phyloP scores from a whole-genome alignment of 2,113 vertebrate species.

The Ictalurus punctatus region DNA sequence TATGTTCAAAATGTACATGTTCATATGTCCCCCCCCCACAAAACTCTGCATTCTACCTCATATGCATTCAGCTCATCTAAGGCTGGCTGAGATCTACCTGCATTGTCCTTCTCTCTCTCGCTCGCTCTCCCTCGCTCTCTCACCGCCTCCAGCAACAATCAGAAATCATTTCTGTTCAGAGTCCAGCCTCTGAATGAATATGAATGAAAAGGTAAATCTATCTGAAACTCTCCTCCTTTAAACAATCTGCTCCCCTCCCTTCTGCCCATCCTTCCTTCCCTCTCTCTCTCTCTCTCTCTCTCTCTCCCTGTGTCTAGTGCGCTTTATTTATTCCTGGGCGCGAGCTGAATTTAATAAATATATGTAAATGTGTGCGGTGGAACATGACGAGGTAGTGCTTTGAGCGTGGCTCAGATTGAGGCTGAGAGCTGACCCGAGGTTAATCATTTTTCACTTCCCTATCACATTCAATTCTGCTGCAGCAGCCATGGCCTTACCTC shows the following conservation, averaged over 20 bases:
- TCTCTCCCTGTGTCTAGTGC: slow-evolving; percentile 52
- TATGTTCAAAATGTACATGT: not conserved
- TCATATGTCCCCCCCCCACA: too few species aligned
- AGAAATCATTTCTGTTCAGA: slow-evolving; percentile 47
- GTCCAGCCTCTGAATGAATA: slow-evolving; percentile 66
- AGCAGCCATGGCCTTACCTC: slow-evolving; percentile 51
- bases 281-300: slow-evolving; percentile 8
- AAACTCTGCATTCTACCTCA: too few species aligned
- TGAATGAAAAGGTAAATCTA: slow-evolving; percentile 78
- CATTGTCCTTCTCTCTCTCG: slow-evolving; percentile 28
- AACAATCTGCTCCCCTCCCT: slow-evolving; percentile 67
- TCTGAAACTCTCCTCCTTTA: slow-evolving; percentile 77
- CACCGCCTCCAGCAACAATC: slow-evolving; percentile 42
- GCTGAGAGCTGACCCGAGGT: slow-evolving; percentile 87
- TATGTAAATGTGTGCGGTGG: slow-evolving; percentile 89
- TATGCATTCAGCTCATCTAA: slow-evolving; percentile 18
- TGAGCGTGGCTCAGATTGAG: slow-evolving; percentile 86
- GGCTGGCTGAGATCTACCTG: not conserved
- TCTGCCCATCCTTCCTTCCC: slow-evolving; percentile 39
- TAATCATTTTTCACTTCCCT: slow-evolving; percentile 97
- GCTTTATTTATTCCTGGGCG: slow-evolving; percentile 78
- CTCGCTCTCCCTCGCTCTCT: not conserved
- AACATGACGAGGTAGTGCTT: slow-evolving; percentile 90
- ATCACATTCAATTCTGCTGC: slow-evolving; percentile 82
- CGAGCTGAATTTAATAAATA: slow-evolving; percentile 84